Evolutionary conservation across 2,888 invertebrate genomes (phyloP), one percentile per base, ranked within the genome.

Genomic region (Acanthacorydalis orientalis): DNA sequence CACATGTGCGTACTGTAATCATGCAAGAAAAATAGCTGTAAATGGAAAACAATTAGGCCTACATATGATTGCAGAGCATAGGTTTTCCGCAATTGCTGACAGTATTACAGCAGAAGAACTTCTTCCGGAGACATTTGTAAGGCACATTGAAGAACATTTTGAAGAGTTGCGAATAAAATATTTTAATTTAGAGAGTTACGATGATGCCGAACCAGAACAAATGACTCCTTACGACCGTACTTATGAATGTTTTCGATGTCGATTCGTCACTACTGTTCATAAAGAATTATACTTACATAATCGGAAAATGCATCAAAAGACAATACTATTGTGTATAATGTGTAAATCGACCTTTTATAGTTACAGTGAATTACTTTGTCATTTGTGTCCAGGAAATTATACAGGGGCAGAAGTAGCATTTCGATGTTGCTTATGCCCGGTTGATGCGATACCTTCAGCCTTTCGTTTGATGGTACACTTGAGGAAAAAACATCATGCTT

Each of bases 401-500:
- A 73, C 74, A 8, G 68, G 77, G 45, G 73, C 73, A 58, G 80
- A 82, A 63, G 72, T 82, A 51, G 77, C 74, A 56, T 88, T 82
- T 65, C 76, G 87, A 55, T 90, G 89, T 63, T 87, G 86, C 64
- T 74, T 88, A 59, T 90, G 90, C 63, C 75, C 78, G 44, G 68
- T 79, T 55, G 79, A 80, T 57, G 76, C 78, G 55, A 72, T 89
- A 55, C 86, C 86, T n/a, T 88, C 88, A 23, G 81, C 88, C 4
- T 89, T 90, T 65, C 76, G 89, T 49, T 67, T 89, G 48, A 88
- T 90, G 87, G 88, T 89, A 37, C 90, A 90, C 64, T 65, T 90
- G 51, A 67, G 90, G 32, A 88, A 87, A 63, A 75, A 78, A 52
- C 90, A 90, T 64, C 82, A 83, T 60, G 79, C 83, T 1, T 90